A percentile compares a stretch with the other conserved stretches of the same genome.
Conservation (phyloP, 2,113 vertebrate genomes). For the Felis chaus region DNA sequence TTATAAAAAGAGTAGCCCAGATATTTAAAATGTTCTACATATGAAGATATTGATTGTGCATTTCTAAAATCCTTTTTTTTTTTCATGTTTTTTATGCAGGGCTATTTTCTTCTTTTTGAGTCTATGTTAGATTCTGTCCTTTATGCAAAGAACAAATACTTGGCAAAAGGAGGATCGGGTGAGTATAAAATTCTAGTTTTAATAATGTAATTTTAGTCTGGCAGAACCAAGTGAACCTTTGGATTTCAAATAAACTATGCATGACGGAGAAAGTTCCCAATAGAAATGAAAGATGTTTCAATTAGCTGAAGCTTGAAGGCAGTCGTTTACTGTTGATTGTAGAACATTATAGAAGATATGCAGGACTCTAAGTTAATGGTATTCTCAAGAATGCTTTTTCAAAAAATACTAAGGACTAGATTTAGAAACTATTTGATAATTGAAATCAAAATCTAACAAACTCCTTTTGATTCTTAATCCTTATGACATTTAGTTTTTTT, state of each 20-base stretch:
- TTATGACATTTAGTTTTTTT: not conserved
- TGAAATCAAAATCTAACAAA: not conserved
- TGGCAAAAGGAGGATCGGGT: constrained; percentile 93
- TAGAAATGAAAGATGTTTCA: constrained; percentile 83
- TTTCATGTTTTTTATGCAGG: constrained; percentile 83
- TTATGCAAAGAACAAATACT: constrained; percentile 93
- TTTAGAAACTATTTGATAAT: constrained; percentile 39
- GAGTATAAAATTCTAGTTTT: constrained; percentile 81
- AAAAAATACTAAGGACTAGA: constrained; percentile 1
- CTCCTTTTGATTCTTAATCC: not conserved
- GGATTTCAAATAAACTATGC: constrained; percentile 78
- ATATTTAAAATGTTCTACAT: not conserved
- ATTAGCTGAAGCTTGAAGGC: constrained; percentile 82
- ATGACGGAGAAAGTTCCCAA: constrained; percentile 80
- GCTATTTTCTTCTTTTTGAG: constrained; percentile 98
- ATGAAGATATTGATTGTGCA: not conserved
- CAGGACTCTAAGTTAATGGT: constrained; percentile 68
- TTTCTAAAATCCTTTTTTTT: constrained; percentile 46
- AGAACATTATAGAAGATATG: constrained; percentile 61
- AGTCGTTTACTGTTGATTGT: constrained; percentile 76
- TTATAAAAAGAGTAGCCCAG: not conserved
- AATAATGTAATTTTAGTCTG: constrained; percentile 73
- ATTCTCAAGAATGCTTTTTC: constrained; percentile 40
- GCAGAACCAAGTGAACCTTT: constrained; percentile 70
- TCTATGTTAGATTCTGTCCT: constrained; percentile 98